A percentile compares a stretch with the other conserved stretches of the same genome.
Evolutionary conservation across 1,140 invertebrate species (phyloP).

Genomic region (Sycophila sp.): DNA sequence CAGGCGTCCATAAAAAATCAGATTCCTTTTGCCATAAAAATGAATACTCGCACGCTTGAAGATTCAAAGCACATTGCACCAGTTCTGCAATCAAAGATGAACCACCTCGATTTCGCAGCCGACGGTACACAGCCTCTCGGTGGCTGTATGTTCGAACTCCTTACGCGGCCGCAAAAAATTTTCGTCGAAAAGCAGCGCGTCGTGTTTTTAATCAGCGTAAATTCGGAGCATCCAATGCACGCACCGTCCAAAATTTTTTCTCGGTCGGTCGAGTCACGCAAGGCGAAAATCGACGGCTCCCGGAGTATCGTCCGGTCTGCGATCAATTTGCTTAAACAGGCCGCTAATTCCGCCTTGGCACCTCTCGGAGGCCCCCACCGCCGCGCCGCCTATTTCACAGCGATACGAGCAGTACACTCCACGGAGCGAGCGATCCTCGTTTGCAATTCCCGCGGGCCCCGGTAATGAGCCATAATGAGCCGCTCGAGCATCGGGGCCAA

Average conservation of each 20-base stretch:
- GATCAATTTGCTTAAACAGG: conserved; percentile 64
- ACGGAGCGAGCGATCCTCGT: neutral
- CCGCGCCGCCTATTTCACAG: conserved; percentile 14
- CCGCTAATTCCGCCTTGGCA: conserved; percentile 55
- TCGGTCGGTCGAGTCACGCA: neutral
- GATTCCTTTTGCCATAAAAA: too few relatives aligned
- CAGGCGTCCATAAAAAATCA: too few relatives aligned
- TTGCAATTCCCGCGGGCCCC: conserved; percentile 43
- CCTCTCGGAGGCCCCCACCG: too few relatives aligned
- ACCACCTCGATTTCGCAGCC: too few relatives aligned
- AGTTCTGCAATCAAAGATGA: too few relatives aligned
- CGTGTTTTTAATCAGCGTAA: conserved; percentile 24
- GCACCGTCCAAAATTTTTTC: neutral
- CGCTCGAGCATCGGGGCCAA: conserved; percentile 60
- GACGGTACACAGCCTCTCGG: too few relatives aligned
- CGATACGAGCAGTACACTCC: conserved; percentile 33
- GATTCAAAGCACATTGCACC: too few relatives aligned
- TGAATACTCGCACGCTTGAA: too few relatives aligned
- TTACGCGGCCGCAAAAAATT: too few relatives aligned
- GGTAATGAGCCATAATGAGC: conserved; percentile 65
- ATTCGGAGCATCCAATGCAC: neutral
- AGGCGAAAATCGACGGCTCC: conserved; percentile 3
- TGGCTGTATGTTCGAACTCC: too few relatives aligned
- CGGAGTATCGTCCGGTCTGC: neutral
- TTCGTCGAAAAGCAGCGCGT: conserved; percentile 1